Base-by-base conservation (phyloP, 1,140 invertebrate genomes). In the Bombus turneri region DNA sequence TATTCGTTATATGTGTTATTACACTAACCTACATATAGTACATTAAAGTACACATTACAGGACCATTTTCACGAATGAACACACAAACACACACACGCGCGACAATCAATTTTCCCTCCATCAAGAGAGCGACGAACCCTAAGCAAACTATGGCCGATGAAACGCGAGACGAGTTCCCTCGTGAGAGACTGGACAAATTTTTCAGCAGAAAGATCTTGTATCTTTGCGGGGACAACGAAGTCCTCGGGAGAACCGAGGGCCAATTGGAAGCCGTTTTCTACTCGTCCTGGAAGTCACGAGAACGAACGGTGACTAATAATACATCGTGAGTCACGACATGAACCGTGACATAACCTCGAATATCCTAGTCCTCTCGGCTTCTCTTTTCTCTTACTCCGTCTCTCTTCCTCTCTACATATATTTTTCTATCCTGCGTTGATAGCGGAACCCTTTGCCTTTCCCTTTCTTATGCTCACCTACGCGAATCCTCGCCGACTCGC, bases 281-380 rank as follows among this genome's bases (percentile, higher is more conserved):
- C 59, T 86, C 79, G 83, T 80, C 78, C 68, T 83, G 83, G 64
- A 80, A 87, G 81, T 83, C 89, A 88, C 83, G 89, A 90, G 80
- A 87, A 87, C 41, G 76, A 87, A 82, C 82, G 77, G 78, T 78
- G 77, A 90, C 83, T 91, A 91, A 91, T 91, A 85, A 91, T 86
- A 87, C 85, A 39, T 91, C 88, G 90, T 90, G 91, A 91, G 80
- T 91, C 88, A 91, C 91, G 90, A 90, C 72, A 72, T 41, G 82
- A 91, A 86, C 81, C 89, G 86, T 90, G 89, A 90, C 80, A 88
- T 85, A 80, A 87, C 75, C 82, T 76, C 66, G 62, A 83, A 90
- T 86, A 90, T 88, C 81, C 74, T 62, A 62, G 75, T 59, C 43
- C 68, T 72, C 43, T 47, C n/a, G 9, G 9, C 25, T 15, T 31